Conservation (phyloP, 2,113 vertebrate species). For the Ageneiosus marmoratus region DNA sequence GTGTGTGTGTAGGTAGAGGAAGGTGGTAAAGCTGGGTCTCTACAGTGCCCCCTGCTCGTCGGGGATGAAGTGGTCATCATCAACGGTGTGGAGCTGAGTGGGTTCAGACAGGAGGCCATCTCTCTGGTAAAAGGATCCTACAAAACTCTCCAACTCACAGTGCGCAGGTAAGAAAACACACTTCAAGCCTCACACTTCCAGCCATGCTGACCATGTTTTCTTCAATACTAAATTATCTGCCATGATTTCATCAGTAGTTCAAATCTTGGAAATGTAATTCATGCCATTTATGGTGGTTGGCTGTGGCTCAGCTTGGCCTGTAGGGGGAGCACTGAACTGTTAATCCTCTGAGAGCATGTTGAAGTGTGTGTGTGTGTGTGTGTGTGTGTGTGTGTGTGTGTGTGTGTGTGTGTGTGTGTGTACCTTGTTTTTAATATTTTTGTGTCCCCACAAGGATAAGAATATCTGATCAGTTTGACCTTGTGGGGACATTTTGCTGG, state of each 20-base stretch:
- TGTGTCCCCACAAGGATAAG: too few relatives aligned
- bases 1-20: constrained; percentile 79
- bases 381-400: background rate
- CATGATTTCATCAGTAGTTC: background rate
- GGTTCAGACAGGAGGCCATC: constrained; percentile 86
- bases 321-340: constrained; percentile 24
- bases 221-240: background rate
- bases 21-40: constrained; percentile 80
- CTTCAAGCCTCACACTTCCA: constrained; percentile 11
- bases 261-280: background rate
- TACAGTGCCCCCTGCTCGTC: constrained; percentile 77
- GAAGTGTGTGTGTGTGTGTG: background rate
- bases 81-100: constrained; percentile 84
- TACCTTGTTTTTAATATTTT: too few relatives aligned
- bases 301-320: background rate
- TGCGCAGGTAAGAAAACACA: constrained; percentile 81
- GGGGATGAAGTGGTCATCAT: constrained; percentile 88
- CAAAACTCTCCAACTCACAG: constrained; percentile 82
- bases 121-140: constrained; percentile 90
- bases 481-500: too few relatives aligned
- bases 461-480: too few relatives aligned
- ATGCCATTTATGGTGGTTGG: constrained; percentile 10
- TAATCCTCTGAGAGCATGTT: constrained; percentile 1
- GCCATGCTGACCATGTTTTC: background rate
- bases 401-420: constrained; percentile 4